A percentile compares a stretch with the other conserved stretches of the same genome.
Evolutionary conservation across 2,797 vertebrate genomes (phyloP).

Genomic region (Lycodopsis pacificus): DNA sequence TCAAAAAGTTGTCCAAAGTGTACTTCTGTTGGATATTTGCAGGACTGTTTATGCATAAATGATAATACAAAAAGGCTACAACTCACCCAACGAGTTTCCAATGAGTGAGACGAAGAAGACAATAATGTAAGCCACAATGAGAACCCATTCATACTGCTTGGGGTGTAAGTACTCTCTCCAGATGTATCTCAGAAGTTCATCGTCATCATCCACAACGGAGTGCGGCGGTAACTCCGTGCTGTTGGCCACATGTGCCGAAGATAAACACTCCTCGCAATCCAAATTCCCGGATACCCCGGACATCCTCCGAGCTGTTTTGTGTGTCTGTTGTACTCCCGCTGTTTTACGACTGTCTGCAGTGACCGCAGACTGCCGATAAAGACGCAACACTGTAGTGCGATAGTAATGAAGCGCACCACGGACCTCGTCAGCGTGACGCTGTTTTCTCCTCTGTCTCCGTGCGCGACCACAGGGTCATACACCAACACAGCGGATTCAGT

Average conservation of each 20-base stretch:
- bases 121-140: slow-evolving; percentile 94
- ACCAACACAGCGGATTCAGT: background rate
- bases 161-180: slow-evolving; percentile 96
- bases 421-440: slow-evolving; percentile 53
- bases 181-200: slow-evolving; percentile 94
- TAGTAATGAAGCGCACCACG: slow-evolving; percentile 17
- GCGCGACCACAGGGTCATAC: slow-evolving; percentile 16
- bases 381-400: background rate
- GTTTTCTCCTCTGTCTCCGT: slow-evolving; percentile 1
- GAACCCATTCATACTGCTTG: slow-evolving; percentile 96
- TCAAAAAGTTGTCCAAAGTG: slow-evolving; percentile 21
- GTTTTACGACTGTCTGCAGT: slow-evolving; percentile 14
- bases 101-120: slow-evolving; percentile 94
- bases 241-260: slow-evolving; percentile 80
- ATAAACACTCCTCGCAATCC: slow-evolving; percentile 85
- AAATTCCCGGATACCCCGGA: slow-evolving; percentile 79
- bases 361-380: slow-evolving; percentile 21
- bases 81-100: slow-evolving; percentile 96
- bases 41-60: slow-evolving; percentile 21
- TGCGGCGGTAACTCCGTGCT: slow-evolving; percentile 77
- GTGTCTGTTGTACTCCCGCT: slow-evolving; percentile 5
- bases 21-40: background rate
- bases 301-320: slow-evolving; percentile 77
- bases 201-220: slow-evolving; percentile 88
- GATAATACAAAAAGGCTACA: background rate